phyloP scores from a whole-genome alignment of 2,113 vertebrate genomes.

The Anolis carolinensis region DNA sequence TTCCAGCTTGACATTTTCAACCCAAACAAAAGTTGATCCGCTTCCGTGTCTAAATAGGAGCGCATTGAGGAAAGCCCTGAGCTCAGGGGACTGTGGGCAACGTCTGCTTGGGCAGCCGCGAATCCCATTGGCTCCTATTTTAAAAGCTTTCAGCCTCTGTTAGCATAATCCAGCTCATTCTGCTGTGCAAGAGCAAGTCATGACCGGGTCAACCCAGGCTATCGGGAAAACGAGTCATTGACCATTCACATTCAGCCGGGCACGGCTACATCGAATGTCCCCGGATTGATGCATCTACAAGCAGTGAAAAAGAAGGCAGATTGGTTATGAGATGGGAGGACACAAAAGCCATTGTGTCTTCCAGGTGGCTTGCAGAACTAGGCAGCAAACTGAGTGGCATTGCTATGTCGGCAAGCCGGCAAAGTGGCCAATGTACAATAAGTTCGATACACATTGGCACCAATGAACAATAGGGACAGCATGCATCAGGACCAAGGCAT shows the following conservation, averaged over 20 bases:
- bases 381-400: too few relatives aligned
- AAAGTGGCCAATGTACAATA: too few relatives aligned
- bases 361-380: too few relatives aligned
- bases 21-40: conserved; percentile 35
- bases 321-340: conserved; percentile 64
- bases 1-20: conserved; percentile 46
- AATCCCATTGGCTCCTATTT: conserved; percentile 24
- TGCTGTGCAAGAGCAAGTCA: conserved; percentile 49
- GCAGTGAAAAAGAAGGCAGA: conserved; percentile 61
- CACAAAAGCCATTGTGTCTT: background rate
- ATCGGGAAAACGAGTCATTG: conserved; percentile 46
- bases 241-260: conserved; percentile 49
- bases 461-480: too few relatives aligned
- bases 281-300: conserved; percentile 53
- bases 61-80: conserved; percentile 32
- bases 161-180: conserved; percentile 40
- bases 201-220: conserved; percentile 68
- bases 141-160: conserved; percentile 47
- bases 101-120: background rate
- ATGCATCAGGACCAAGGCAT: too few relatives aligned
- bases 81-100: background rate
- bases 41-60: conserved; percentile 3
- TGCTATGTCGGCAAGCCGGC: too few relatives aligned
- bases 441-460: too few relatives aligned
- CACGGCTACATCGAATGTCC: conserved; percentile 60